Percentiles rank a stretch among this genome's conserved stretches.
These are phyloP conservation scores for Myxocyprinus asiaticus DNA, from an alignment of 2,113 vertebrate genomes.

Conservation along the genomic window DNA sequence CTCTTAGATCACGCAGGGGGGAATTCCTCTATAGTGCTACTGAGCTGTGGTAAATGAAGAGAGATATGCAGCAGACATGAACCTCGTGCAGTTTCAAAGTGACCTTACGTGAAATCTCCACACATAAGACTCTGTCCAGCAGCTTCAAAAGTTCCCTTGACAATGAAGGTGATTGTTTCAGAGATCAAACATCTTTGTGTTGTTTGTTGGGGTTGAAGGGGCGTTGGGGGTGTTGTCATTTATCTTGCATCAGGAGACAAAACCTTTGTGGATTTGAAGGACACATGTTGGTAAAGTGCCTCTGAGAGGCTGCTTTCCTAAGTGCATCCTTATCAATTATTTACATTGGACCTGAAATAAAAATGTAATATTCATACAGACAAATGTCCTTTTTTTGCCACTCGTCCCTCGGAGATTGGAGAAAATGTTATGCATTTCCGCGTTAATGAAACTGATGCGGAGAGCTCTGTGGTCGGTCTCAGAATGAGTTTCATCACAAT, in stretches of 20 bases:
- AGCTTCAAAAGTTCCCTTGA: slow-evolving; percentile 48
- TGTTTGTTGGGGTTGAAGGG: slow-evolving; percentile 46
- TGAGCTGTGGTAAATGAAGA: slow-evolving; percentile 18
- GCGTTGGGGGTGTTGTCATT: background rate
- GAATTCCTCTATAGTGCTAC: slow-evolving; percentile 66
- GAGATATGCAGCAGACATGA: slow-evolving; percentile 27
- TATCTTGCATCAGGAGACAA: slow-evolving; percentile 41
- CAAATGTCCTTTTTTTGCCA: slow-evolving; percentile 67
- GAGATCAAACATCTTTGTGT: slow-evolving; percentile 46
- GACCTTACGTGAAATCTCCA: slow-evolving; percentile 22
- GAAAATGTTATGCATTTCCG: slow-evolving; percentile 49
- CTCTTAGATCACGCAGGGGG: slow-evolving; percentile 62
- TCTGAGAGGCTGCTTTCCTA: slow-evolving; percentile 58
- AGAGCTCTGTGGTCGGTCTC: background rate
- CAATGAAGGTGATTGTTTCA: slow-evolving; percentile 43
- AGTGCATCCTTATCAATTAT: slow-evolving; percentile 75
- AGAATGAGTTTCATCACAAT: slow-evolving; percentile 1
- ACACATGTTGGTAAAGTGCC: slow-evolving; percentile 50
- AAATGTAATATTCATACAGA: slow-evolving; percentile 69
- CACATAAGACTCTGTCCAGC: slow-evolving; percentile 10
- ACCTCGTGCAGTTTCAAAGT: slow-evolving; percentile 39
- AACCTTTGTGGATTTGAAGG: slow-evolving; percentile 46
- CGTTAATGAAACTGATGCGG: slow-evolving; percentile 15
- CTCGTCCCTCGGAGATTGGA: slow-evolving; percentile 47
- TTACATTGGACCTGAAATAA: slow-evolving; percentile 58